Evolutionary conservation across 2,113 vertebrate species (phyloP).

Genomic region (Tragelaphus scriptus): DNA sequence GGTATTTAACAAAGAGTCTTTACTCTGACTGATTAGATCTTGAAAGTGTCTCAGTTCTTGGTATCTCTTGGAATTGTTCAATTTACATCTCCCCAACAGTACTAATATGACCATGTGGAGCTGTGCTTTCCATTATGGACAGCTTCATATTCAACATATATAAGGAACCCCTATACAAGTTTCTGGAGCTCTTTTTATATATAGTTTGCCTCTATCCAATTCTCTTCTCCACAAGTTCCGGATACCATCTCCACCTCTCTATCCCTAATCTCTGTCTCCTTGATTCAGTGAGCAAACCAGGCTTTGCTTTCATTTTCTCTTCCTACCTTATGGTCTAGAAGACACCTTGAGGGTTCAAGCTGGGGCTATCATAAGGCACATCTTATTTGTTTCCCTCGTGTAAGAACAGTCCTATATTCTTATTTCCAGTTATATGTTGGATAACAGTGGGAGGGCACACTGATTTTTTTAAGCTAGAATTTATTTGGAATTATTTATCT

Average conservation of each 20-base stretch:
- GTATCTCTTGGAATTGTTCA: not conserved
- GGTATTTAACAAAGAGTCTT: not conserved
- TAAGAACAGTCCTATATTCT: not conserved
- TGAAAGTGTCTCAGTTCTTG: not conserved
- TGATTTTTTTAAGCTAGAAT: not conserved
- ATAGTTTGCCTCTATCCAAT: not conserved
- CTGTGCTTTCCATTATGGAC: not conserved
- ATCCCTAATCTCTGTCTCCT: not conserved
- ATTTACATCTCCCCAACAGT: not conserved
- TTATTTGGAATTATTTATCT: not conserved
- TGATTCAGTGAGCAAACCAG: not conserved
- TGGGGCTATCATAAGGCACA: not conserved
- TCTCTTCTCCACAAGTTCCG: not conserved
- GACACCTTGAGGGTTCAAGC: not conserved
- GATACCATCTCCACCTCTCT: not conserved
- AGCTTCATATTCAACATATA: not conserved
- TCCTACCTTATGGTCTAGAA: not conserved
- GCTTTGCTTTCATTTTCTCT: not conserved
- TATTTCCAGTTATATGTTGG: not conserved
- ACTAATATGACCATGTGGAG: not conserved
- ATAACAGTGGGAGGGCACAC: not conserved
- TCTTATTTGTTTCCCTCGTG: not conserved
- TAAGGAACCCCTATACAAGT: not conserved
- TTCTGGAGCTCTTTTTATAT: not conserved
- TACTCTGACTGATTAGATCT: not conserved